phyloP scores from a whole-genome alignment of 2,113 vertebrate species.

The Rhynchopsitta pachyrhyncha region DNA sequence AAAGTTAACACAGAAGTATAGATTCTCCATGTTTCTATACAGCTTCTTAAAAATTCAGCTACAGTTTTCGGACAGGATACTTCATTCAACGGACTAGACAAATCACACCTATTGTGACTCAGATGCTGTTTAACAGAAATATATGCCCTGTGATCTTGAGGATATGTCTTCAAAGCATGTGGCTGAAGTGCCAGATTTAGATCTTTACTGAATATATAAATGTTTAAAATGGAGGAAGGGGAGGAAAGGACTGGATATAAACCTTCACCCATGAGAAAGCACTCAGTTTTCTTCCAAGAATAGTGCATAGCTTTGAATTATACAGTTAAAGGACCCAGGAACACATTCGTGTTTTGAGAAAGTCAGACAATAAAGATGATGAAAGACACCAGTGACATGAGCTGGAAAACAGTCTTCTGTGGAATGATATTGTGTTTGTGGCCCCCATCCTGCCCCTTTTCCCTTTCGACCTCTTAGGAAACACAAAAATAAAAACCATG shows the following conservation, averaged over 20 bases:
- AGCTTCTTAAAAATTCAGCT: neutral
- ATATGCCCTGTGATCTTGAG: neutral
- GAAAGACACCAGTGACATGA: neutral
- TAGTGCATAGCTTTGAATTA: neutral
- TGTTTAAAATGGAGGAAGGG: neutral
- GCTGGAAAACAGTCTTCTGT: accelerated
- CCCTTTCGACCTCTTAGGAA: neutral
- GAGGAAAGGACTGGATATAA: neutral
- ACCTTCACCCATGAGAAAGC: neutral
- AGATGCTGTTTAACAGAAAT: neutral
- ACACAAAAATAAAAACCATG: neutral
- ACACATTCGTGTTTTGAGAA: neutral
- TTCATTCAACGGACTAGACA: neutral
- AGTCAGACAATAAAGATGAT: neutral
- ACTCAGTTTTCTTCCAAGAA: neutral
- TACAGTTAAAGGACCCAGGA: neutral
- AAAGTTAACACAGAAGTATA: neutral
- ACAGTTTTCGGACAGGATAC: neutral
- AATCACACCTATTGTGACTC: neutral
- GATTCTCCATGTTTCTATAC: neutral
- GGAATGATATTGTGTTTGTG: neutral
- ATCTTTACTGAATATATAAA: neutral
- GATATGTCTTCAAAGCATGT: neutral
- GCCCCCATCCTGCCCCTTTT: neutral
- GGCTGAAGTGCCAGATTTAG: neutral